Base-by-base conservation (phyloP, 1,140 invertebrate genomes). In the Mizuhopecten yessoensis region DNA sequence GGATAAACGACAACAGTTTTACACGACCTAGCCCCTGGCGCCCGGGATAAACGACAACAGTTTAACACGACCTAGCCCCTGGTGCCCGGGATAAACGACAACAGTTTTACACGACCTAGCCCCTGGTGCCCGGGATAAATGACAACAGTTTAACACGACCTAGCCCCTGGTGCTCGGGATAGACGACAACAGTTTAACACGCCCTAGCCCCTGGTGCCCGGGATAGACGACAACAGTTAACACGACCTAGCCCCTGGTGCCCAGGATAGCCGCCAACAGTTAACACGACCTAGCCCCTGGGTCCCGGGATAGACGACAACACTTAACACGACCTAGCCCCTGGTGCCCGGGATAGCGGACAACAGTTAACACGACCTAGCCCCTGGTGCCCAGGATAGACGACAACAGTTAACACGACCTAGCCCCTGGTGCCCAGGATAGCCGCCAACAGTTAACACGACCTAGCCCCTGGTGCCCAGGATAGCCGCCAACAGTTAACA, bases 51-150 rank as follows among this genome's bases (percentile, higher is more conserved):
- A 15, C 20, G 45, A 49, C 45, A 49, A 10, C 45, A 49, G 45
- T 49, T 75, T 75, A n/a, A n/a, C n/a, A n/a, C 57, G 57, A n/a
- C 57, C 57, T 17, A 75, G 57, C 57, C 13, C n/a, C 36, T 5
- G 36, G 36, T 39, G 36, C 36, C n/a, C 1, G 29, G n/a, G 57
- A 75, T 75, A 39, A 49, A 15, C 20, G 45, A 49, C 45, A 49
- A 10, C 45, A 49, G 45, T 49, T 75, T 75, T 75, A n/a, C n/a
- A n/a, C 57, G 57, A n/a, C 57, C 57, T 17, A 75, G 57, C 57
- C 13, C n/a, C 36, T 5, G 36, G 36, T 39, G 36, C 36, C n/a
- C 1, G 29, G n/a, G 57, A 75, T 75, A 39, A n/a, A n/a, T n/a
- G n/a, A n/a, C n/a, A n/a, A n/a, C n/a, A n/a, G n/a, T n/a, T n/a